Evolutionary conservation across 2,888 invertebrate species (phyloP).

Genomic region (Drosophila nr. perissopoda): DNA sequence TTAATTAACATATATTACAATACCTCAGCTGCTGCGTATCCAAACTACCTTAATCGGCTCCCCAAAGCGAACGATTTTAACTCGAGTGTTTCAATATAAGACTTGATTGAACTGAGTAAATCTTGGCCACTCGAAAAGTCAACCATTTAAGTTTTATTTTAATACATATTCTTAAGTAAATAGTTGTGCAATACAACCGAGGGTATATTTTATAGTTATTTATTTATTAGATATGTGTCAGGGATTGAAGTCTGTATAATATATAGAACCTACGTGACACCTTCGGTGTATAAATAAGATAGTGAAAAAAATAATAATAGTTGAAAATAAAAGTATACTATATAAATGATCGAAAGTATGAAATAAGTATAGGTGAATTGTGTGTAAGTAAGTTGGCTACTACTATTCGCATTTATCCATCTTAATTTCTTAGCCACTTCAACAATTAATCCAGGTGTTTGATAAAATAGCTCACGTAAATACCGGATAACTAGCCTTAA

Average conservation of each 20-base stretch:
- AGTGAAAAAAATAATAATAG: too few species aligned
- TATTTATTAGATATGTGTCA: not conserved
- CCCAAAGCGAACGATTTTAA: not conserved
- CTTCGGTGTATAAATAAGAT: not conserved
- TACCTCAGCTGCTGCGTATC: slow-evolving; percentile 3
- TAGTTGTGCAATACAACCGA: not conserved
- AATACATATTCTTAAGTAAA: not conserved
- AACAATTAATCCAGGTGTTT: not conserved
- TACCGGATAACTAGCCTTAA: slow-evolving; percentile 49
- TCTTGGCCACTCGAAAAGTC: not conserved
- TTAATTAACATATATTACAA: slow-evolving; percentile 24
- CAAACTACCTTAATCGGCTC: not conserved
- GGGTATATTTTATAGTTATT: not conserved
- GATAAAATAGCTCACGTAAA: slow-evolving; percentile 45
- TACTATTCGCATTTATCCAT: not conserved
- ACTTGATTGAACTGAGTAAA: not conserved
- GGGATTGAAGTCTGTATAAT: not conserved
- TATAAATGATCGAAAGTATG: too few species aligned
- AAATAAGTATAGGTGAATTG: not conserved
- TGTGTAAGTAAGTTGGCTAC: too few species aligned
- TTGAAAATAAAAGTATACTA: not conserved
- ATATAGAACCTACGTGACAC: not conserved
- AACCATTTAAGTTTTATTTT: not conserved
- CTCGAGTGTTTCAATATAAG: not conserved
- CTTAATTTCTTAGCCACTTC: not conserved